These are phyloP conservation scores for Antedon mediterranea DNA, from an alignment of 53 echinoderm and acorn worm genomes.

Conservation along the genomic window DNA sequence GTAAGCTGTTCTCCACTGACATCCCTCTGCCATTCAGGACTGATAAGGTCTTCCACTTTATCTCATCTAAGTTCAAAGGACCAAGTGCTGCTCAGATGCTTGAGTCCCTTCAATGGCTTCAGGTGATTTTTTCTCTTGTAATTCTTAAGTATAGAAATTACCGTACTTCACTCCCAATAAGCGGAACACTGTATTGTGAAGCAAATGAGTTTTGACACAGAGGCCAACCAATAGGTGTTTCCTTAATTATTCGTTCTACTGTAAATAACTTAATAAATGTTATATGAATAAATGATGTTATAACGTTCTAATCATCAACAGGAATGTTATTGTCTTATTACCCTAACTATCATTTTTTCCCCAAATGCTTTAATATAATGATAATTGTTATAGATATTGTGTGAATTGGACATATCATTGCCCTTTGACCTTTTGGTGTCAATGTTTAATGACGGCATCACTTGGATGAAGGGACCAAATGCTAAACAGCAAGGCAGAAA, in stretches of 20 bases:
- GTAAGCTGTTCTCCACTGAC: constrained; percentile 72
- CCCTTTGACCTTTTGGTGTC: constrained; percentile 62
- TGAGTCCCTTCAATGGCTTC: constrained; percentile 77
- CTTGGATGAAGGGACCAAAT: constrained; percentile 40
- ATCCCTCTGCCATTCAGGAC: constrained; percentile 88
- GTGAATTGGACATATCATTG: constrained; percentile 81
- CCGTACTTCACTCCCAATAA: no score
- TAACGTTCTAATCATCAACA: no score
- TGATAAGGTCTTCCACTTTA: constrained; percentile 85
- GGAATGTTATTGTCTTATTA: no score
- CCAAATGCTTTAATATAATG: background rate
- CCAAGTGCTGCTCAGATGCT: constrained; percentile 65
- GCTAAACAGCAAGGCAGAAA: constrained; percentile 13
- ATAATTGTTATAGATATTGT: constrained; percentile 51
- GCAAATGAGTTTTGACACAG: no score
- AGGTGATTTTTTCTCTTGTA: no score
- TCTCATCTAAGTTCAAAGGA: constrained; percentile 67
- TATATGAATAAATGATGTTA: no score
- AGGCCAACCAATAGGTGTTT: no score
- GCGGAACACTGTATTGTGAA: no score
- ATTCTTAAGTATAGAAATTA: no score
- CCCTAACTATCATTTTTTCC: background rate
- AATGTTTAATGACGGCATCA: constrained; percentile 77
- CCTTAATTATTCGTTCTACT: no score
- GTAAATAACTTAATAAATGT: no score